These are phyloP conservation scores for Regulus satrapa DNA, from an alignment of 2,113 vertebrate species.

Conservation along the genomic window DNA sequence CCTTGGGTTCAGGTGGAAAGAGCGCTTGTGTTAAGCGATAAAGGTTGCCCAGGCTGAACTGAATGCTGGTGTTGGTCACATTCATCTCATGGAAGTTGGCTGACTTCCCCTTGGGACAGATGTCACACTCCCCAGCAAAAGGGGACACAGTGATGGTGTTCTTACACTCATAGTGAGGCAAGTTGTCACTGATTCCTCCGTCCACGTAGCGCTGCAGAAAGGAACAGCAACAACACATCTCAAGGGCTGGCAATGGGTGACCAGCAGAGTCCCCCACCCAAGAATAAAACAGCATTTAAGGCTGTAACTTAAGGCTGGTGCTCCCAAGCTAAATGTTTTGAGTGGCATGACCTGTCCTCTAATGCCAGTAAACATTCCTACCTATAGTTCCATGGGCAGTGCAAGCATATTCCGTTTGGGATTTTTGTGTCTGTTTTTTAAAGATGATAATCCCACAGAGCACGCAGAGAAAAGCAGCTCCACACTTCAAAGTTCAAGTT, in stretches of 20 bases:
- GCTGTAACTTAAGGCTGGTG: background rate
- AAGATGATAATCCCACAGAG: background rate
- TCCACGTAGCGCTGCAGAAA: slow-evolving; percentile 85
- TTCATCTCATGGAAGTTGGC: slow-evolving; percentile 82
- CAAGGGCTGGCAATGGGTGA: background rate
- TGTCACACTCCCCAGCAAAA: slow-evolving; percentile 89
- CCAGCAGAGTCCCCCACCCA: background rate
- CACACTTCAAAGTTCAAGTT: background rate
- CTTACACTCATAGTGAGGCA: slow-evolving; percentile 79
- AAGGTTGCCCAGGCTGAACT: slow-evolving; percentile 82
- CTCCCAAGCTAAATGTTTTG: background rate
- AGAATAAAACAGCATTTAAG: background rate
- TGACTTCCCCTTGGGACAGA: slow-evolving; percentile 86
- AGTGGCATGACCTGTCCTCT: background rate
- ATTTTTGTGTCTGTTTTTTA: background rate
- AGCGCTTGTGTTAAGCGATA: slow-evolving; percentile 76
- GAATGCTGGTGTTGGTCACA: slow-evolving; percentile 81
- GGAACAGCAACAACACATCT: background rate
- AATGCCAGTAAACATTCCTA: background rate
- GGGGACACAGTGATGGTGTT: slow-evolving; percentile 91
- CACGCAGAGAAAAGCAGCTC: background rate
- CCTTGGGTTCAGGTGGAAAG: slow-evolving; percentile 85
- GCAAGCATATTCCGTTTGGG: background rate
- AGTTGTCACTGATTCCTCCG: slow-evolving; percentile 82
- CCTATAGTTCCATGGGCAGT: background rate